Percentiles rank a stretch among this genome's conserved stretches.
Conservation (phyloP, 2,888 invertebrate species). For the Tupiocoris notatus region DNA sequence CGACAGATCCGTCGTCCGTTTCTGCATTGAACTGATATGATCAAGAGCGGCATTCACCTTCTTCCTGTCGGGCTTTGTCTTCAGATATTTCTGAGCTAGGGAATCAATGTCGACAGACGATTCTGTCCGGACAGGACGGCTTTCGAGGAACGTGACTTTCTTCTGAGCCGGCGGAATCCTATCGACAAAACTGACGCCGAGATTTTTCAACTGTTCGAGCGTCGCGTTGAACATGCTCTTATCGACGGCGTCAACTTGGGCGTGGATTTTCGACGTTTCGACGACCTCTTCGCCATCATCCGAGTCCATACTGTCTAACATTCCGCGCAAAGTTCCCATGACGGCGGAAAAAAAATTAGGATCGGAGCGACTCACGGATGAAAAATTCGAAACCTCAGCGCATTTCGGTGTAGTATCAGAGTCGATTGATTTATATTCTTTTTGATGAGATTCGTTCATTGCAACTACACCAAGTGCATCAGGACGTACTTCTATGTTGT, state of each 20-base stretch:
- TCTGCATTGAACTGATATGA: conserved; percentile 11
- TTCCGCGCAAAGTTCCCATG: conserved; percentile 24
- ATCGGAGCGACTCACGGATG: neutral
- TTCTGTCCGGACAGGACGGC: neutral
- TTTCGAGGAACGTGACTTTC: conserved; percentile 28
- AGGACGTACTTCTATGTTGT: neutral
- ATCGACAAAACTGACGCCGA: conserved; percentile 28
- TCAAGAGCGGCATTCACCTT: neutral
- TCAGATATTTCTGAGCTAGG: conserved; percentile 18
- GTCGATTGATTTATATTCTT: too few species aligned
- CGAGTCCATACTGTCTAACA: neutral
- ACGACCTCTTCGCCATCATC: neutral
- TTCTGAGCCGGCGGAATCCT: conserved; percentile 12
- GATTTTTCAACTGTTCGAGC: conserved; percentile 21
- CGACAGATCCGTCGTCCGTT: conserved; percentile 17
- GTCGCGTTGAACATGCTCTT: conserved; percentile 25
- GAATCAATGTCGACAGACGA: conserved; percentile 31
- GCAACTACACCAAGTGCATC: neutral
- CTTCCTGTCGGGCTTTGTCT: neutral
- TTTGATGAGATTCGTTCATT: neutral
- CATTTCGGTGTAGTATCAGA: conserved; percentile 15
- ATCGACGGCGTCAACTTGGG: neutral
- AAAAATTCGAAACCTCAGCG: neutral
- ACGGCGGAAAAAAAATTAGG: conserved; percentile 32
- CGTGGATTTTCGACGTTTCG: neutral